Conservation (phyloP, 1,140 invertebrate genomes). For the Lanistes nyassanus region DNA sequence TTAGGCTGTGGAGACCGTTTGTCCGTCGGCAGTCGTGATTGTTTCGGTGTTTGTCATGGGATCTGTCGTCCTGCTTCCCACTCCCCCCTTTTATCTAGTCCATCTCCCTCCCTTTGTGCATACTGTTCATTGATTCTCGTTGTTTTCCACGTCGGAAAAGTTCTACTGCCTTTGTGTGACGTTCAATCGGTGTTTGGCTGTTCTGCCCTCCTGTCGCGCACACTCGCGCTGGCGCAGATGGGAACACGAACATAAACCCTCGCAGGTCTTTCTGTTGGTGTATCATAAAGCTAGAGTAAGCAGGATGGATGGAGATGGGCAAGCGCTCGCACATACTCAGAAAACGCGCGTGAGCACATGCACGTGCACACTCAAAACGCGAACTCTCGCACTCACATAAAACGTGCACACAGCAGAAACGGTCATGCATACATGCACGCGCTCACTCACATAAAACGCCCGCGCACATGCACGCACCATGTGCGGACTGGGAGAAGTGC, state of each 20-base stretch:
- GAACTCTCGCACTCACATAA: neutral
- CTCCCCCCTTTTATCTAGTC: too few species aligned
- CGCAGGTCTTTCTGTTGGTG: neutral
- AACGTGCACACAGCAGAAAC: neutral
- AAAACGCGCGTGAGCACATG: constrained; percentile 2
- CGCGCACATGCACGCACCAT: neutral
- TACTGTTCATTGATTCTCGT: too few species aligned
- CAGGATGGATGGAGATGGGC: neutral
- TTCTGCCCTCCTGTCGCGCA: neutral
- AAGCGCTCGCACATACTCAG: too few species aligned
- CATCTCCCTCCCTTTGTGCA: too few species aligned
- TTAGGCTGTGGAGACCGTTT: too few species aligned
- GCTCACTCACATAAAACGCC: constrained; percentile 7
- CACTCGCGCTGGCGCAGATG: neutral
- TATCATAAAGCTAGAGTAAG: neutral
- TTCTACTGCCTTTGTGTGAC: neutral
- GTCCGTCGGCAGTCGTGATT: too few species aligned
- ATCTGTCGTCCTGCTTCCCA: too few species aligned
- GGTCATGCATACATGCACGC: neutral
- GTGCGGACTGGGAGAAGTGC: neutral
- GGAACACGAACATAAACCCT: neutral
- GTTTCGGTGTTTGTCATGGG: too few species aligned
- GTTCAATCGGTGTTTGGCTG: neutral
- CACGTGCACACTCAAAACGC: neutral
- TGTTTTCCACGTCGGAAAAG: too few species aligned